Evolutionary conservation across 1,140 invertebrate species (phyloP), one percentile per base, ranked within the genome.

Genomic region (Chrysoperla carnea): DNA sequence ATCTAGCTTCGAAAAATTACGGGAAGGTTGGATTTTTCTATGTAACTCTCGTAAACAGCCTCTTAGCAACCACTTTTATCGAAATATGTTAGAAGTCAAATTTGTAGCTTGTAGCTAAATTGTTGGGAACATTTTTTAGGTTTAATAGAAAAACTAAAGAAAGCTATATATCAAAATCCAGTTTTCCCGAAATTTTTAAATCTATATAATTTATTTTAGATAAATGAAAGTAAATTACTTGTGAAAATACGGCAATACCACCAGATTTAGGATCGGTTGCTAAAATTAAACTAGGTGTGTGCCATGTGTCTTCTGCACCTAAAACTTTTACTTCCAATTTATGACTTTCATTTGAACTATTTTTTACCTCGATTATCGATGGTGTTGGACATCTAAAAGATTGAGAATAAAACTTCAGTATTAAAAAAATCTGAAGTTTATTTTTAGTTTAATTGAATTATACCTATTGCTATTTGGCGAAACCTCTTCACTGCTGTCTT

Each of bases 261-360:
- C 65, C 68, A 14, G 65, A 73, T 31, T 59, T 68, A 8, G 69
- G 57, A 43, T 77, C 68, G 13, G 65, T 73, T 1, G 82, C 84
- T 17, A 83, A 64, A 38, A 89, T 61, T 38, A 90, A 66, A 46
- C 82, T 83, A 1, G 84, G 84, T 4, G 81, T 86, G 29, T 85
- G 77, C 79, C 83, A 85, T 0, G 81, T 85, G 56, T 86, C 81
- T 53, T 89, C 84, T 0, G 75, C 76, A 0, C 81, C 84, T 28
- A 90, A 57, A 11, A 85, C 73, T 54, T 79, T 73, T 1, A 89
- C 74, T 37, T 78, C 67, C 39, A 88, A 61, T 29, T 73, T 72
- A 51, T 85, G 76, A 9, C 61, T 63, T 29, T 75, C 73, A 1
- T 79, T 78, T 15, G 66, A 64, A 44, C 76, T 70, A 55, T 82